Evolutionary conservation across 2,113 vertebrate genomes (phyloP).

Genomic region (Eclectus roratus): DNA sequence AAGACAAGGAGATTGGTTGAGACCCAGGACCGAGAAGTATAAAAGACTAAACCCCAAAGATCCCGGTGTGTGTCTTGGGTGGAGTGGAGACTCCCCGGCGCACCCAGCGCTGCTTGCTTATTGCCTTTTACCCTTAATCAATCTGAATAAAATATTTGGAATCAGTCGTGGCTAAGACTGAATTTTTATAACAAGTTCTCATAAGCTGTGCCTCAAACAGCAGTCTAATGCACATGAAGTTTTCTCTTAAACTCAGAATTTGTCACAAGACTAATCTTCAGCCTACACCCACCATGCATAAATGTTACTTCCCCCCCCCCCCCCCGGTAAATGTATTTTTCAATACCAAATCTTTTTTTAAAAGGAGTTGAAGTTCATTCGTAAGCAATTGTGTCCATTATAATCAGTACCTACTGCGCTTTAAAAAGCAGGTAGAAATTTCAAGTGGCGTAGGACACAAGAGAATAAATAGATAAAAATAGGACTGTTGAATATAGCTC

Average conservation of each 20-base stretch:
- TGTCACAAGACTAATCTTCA: not conserved
- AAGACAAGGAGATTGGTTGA: too few relatives aligned
- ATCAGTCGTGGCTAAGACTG: too few relatives aligned
- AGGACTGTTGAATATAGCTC: slow-evolving; percentile 4
- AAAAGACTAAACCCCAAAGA: too few relatives aligned
- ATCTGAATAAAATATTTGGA: too few relatives aligned
- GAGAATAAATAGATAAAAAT: not conserved
- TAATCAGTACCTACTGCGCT: not conserved
- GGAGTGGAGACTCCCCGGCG: too few relatives aligned
- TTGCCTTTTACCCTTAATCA: too few relatives aligned
- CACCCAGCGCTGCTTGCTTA: too few relatives aligned
- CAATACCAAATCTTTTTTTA: not conserved
- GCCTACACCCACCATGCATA: not conserved
- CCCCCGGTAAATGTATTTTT: not conserved
- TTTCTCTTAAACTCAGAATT: not conserved
- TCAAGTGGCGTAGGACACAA: not conserved
- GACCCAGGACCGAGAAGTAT: too few relatives aligned
- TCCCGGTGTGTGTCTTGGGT: too few relatives aligned
- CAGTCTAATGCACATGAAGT: not conserved
- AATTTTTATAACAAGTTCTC: not conserved
- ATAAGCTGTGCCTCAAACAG: not conserved
- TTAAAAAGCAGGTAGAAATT: not conserved
- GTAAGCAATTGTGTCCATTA: not conserved
- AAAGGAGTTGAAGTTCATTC: not conserved
- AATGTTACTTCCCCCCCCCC: not conserved